Percentiles rank a stretch among this genome's conserved stretches.
phyloP scores from a whole-genome alignment of 2,888 invertebrate species.

The Linnaemya vulpina region DNA sequence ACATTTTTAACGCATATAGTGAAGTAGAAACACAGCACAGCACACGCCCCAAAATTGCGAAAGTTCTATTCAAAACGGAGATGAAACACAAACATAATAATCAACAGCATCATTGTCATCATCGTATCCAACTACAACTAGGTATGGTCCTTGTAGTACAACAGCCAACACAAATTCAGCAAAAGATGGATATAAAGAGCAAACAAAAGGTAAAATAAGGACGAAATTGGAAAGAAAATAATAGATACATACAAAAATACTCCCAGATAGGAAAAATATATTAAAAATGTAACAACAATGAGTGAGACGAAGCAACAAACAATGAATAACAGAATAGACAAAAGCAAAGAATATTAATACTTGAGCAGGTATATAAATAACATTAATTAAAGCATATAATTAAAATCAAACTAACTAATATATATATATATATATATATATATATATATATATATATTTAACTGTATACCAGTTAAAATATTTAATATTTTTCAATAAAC shows the following conservation, averaged over 20 bases:
- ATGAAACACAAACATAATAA: constrained; percentile 39
- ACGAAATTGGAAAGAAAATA: constrained; percentile 34
- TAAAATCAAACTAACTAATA: too few species aligned
- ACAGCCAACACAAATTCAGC: constrained; percentile 1
- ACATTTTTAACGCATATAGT: constrained; percentile 23
- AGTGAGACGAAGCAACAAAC: constrained; percentile 16
- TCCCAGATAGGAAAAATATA: constrained; percentile 27
- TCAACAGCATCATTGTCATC: background rate
- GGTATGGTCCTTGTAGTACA: constrained; percentile 2
- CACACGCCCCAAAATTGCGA: constrained; percentile 67
- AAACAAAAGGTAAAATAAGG: constrained; percentile 44
- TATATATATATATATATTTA: too few species aligned
- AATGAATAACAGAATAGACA: background rate
- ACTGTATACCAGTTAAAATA: too few species aligned
- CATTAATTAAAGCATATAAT: background rate
- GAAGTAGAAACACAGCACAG: constrained; percentile 24
- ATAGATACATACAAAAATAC: constrained; percentile 61
- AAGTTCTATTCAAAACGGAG: constrained; percentile 36
- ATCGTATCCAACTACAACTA: constrained; percentile 30
- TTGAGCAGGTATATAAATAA: background rate
- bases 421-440: too few species aligned
- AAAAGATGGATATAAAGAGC: constrained; percentile 3
- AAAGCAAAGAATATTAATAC: background rate
- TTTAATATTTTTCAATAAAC: too few species aligned
- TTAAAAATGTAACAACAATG: constrained; percentile 5